A percentile compares a stretch with the other conserved stretches of the same genome.
These are phyloP conservation scores for Clepsis dumicolana DNA, from an alignment of 2,888 invertebrate genomes.

Conservation along the genomic window DNA sequence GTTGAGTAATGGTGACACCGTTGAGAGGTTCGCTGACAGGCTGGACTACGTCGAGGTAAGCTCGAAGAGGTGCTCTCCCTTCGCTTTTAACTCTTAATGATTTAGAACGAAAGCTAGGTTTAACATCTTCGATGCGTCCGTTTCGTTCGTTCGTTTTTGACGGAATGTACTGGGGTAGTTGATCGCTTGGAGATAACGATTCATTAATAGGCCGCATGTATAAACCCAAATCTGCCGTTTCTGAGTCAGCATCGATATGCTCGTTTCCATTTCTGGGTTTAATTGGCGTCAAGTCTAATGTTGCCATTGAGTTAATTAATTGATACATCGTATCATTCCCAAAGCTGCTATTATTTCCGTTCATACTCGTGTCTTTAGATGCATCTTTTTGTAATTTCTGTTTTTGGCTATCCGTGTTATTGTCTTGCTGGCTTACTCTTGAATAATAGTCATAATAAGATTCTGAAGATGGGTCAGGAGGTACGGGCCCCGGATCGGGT, in stretches of 20 bases:
- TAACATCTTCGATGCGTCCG: constrained; percentile 75
- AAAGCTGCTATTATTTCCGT: constrained; percentile 52
- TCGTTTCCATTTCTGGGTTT: constrained; percentile 73
- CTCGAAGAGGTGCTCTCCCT: constrained; percentile 76
- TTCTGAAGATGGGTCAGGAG: constrained; percentile 79
- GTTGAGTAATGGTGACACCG: constrained; percentile 83
- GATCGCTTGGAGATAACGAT: constrained; percentile 80
- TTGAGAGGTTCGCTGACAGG: constrained; percentile 66
- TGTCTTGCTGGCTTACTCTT: constrained; percentile 81
- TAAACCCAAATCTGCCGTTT: constrained; percentile 80
- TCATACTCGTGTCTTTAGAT: constrained; percentile 61
- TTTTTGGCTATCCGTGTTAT: constrained; percentile 81
- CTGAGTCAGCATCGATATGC: constrained; percentile 68
- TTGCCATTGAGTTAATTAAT: constrained; percentile 81
- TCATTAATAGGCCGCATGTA: constrained; percentile 79
- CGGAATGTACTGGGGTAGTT: constrained; percentile 76
- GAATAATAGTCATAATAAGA: constrained; percentile 84
- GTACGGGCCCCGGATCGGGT: constrained; percentile 80
- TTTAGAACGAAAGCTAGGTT: constrained; percentile 83
- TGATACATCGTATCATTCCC: constrained; percentile 75
- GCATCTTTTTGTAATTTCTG: constrained; percentile 73
- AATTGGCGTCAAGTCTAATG: constrained; percentile 75
- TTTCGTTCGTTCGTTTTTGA: constrained; percentile 72
- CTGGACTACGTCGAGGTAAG: constrained; percentile 72
- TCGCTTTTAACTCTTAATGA: constrained; percentile 84